phyloP scores from a whole-genome alignment of 2,113 vertebrate genomes.

The Sceloporus undulatus region DNA sequence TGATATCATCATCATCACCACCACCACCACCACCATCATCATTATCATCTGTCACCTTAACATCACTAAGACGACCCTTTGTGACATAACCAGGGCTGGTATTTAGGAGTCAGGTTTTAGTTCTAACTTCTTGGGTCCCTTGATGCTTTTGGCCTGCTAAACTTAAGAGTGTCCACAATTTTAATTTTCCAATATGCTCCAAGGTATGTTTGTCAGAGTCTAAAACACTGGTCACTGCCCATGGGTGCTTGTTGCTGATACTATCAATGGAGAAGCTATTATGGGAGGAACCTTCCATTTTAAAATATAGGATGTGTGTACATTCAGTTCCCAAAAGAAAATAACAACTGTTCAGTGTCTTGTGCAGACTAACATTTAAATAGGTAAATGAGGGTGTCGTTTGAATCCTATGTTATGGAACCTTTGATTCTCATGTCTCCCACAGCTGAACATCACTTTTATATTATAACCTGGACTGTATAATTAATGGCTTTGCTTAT shows the following conservation, averaged over 20 bases:
- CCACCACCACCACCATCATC: too few relatives aligned
- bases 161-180: not conserved
- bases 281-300: too few relatives aligned
- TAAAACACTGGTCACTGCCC: not conserved
- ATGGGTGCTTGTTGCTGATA: not conserved
- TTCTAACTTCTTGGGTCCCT: too few relatives aligned
- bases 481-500: conserved; percentile 1
- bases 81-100: too few relatives aligned
- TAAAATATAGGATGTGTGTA: not conserved
- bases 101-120: too few relatives aligned
- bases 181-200: not conserved
- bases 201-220: not conserved
- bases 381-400: conserved; percentile 18
- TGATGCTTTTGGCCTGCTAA: too few relatives aligned
- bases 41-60: too few relatives aligned
- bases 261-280: not conserved
- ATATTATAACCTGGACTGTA: not conserved
- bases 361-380: not conserved
- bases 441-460: conserved; percentile 21
- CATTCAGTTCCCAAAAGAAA: not conserved
- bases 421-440: conserved; percentile 16
- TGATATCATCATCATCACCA: too few relatives aligned
- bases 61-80: too few relatives aligned
- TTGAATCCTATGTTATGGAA: conserved; percentile 41
- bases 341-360: not conserved